Percentiles rank a stretch among this genome's conserved stretches.
These are phyloP conservation scores for Poecilia latipinna DNA, from an alignment of 2,113 vertebrate genomes.

Conservation along the genomic window DNA sequence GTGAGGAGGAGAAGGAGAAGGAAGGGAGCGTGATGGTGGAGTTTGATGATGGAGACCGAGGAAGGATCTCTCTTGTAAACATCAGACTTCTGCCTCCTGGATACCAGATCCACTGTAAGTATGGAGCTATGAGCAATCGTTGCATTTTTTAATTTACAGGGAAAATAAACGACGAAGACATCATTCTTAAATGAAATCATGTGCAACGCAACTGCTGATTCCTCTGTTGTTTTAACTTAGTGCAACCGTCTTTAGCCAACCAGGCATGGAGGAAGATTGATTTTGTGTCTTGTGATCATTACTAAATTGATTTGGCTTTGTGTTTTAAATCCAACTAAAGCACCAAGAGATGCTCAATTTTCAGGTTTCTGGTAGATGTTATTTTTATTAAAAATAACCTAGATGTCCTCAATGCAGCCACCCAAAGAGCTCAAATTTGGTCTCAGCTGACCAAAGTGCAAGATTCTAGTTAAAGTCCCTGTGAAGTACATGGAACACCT, in stretches of 20 bases:
- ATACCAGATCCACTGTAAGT: slow-evolving; percentile 95
- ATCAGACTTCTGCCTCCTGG: slow-evolving; percentile 92
- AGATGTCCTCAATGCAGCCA: not conserved
- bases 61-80: slow-evolving; percentile 90
- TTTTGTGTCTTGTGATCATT: not conserved
- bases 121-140: not conserved
- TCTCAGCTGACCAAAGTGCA: not conserved
- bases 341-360: not conserved
- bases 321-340: not conserved
- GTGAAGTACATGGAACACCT: not conserved
- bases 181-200: not conserved
- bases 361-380: not conserved
- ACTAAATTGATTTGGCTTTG: not conserved
- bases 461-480: not conserved
- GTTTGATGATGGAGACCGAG: slow-evolving; percentile 95
- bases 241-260: not conserved
- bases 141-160: not conserved
- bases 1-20: slow-evolving; percentile 89
- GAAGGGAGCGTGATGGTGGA: slow-evolving; percentile 90
- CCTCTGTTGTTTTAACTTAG: not conserved
- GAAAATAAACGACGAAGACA: not conserved
- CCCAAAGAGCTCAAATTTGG: not conserved
- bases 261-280: too few relatives aligned
- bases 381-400: not conserved
- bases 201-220: not conserved